phyloP scores from a whole-genome alignment of 2,113 vertebrate genomes.

The Prochilodus magdalenae region DNA sequence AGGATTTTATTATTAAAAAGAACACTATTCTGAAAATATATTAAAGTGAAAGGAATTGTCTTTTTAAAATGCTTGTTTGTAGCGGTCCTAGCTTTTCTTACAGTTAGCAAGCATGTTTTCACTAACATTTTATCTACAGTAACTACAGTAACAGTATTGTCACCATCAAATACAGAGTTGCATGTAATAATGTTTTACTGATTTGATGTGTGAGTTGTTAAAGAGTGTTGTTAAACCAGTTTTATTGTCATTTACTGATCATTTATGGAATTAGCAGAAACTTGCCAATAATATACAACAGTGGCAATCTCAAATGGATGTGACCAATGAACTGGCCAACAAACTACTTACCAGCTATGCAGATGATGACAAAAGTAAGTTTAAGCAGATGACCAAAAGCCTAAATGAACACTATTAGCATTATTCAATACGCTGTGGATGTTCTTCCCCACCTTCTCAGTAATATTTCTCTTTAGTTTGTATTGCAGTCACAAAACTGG shows the following conservation, averaged over 20 bases:
- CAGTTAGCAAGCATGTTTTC: too few relatives aligned
- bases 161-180: too few relatives aligned
- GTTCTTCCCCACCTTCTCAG: neutral
- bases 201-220: too few relatives aligned
- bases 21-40: neutral
- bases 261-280: slow-evolving; percentile 78
- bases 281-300: slow-evolving; percentile 88
- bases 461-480: neutral
- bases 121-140: too few relatives aligned
- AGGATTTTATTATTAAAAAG: neutral
- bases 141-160: too few relatives aligned
- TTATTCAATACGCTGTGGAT: too few relatives aligned
- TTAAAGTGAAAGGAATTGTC: neutral
- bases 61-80: too few relatives aligned
- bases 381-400: slow-evolving; percentile 86
- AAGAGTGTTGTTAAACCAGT: too few relatives aligned
- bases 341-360: slow-evolving; percentile 90
- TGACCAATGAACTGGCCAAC: slow-evolving; percentile 87
- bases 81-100: too few relatives aligned
- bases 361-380: slow-evolving; percentile 90
- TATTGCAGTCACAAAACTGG: too few relatives aligned
- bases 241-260: neutral
- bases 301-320: slow-evolving; percentile 87
- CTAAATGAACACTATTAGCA: slow-evolving; percentile 71
- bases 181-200: too few relatives aligned